Conservation (phyloP, 2,888 invertebrate species). For the Apeira syringaria region DNA sequence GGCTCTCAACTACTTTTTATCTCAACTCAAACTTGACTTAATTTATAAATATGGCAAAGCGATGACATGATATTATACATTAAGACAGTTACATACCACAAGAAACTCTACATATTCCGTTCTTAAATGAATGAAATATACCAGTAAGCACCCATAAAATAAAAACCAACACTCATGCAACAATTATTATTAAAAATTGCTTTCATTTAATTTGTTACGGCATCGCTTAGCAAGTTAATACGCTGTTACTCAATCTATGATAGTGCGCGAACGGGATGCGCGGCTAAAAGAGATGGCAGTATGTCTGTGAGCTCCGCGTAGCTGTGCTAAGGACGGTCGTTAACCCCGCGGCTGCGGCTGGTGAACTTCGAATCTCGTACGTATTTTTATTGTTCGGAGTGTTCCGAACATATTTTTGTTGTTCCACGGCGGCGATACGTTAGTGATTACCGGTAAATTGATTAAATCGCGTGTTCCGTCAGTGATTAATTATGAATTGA, state of each 20-base stretch:
- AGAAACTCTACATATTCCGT: no score
- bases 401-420: constrained; percentile 34
- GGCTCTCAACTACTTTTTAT: no score
- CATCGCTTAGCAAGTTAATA: constrained; percentile 20
- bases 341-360: constrained; percentile 76
- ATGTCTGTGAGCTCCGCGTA: constrained; percentile 62
- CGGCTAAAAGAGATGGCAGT: constrained; percentile 60
- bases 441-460: constrained; percentile 23
- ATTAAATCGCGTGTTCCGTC: constrained; percentile 11
- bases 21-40: no score
- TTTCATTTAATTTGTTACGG: constrained; percentile 30
- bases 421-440: constrained; percentile 31
- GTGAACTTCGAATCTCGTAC: constrained; percentile 80
- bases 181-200: no score
- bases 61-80: no score
- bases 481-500: background rate
- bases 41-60: no score
- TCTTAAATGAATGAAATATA: no score
- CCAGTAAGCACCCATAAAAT: no score
- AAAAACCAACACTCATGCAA: no score
- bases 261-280: constrained; percentile 47
- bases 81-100: no score
- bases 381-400: constrained; percentile 51
- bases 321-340: constrained; percentile 82
- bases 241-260: constrained; percentile 19